Evolutionary conservation across 2,113 vertebrate species (phyloP), one percentile per base, ranked within the genome.

Genomic region (Rostratula benghalensis): DNA sequence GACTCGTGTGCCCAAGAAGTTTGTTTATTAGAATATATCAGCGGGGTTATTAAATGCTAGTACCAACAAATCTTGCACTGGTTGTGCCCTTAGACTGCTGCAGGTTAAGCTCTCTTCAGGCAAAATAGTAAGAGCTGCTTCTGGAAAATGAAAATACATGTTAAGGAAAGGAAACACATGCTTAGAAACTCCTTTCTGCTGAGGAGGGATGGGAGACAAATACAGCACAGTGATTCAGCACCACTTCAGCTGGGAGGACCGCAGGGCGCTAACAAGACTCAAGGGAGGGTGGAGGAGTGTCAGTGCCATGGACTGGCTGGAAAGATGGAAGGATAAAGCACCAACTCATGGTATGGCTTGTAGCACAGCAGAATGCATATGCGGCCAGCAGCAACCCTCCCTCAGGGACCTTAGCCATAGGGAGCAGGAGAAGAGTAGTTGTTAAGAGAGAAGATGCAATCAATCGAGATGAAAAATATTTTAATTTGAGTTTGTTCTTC

Each of bases 281-380:
- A 54, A 18, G 46, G 0, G 0, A 19, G 0, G 3, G 6, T 37
- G 21, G 27, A 73, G 15, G n/a, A 77, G 28, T 45, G 33, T 39
- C 33, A 48, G 39, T 70, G 76, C 31, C 31, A 28, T 9, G 19
- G 37, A 27, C 11, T 24, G 24, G 11, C 4, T 13, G 30, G 14
- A 74, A 83, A 50, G 19, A 24, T 50, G 27, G 68, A 83, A 74
- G 14, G 50, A 21, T 65, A 57, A 57, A 73, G 23, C 20, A 54
- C 3, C 1, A 2, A 31, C 21, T 82, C 15, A 22, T 63, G 1
- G 0, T 25, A 24, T 2, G 20, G 30, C 20, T 68, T 69, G 35
- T 35, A 20, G 67, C 16, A 57, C 11, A 59, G 0, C 2, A 4
- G 27, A 65, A 74, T 20, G 10, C 16, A 13, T 1, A 0, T 60